Percentiles rank a stretch among this genome's conserved stretches.
Evolutionary conservation across 92 coral and sea anemone genomes (phyloP).

Genomic region (Zoanthus sociatus): DNA sequence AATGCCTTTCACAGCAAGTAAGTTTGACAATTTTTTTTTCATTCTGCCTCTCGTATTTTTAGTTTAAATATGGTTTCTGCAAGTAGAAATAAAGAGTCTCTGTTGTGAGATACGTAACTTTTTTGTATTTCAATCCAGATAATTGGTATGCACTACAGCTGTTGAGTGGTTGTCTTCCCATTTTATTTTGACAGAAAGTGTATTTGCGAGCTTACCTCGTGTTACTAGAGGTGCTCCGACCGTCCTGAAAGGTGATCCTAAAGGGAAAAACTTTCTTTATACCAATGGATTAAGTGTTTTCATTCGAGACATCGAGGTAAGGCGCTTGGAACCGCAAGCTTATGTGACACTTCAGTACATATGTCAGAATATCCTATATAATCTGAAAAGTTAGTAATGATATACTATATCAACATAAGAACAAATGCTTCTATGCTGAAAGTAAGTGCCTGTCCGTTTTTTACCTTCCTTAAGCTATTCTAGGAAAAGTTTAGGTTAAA

Average conservation of each 20-base stretch:
- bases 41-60: background rate
- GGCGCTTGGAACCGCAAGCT: slow-evolving; percentile 11
- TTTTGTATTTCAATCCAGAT: background rate
- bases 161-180: background rate
- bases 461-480: too few relatives aligned
- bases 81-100: background rate
- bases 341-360: too few relatives aligned
- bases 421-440: too few relatives aligned
- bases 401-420: too few relatives aligned
- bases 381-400: too few relatives aligned
- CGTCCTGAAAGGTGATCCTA: slow-evolving; percentile 90
- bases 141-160: background rate
- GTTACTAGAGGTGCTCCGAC: slow-evolving; percentile 81
- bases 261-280: slow-evolving; percentile 90
- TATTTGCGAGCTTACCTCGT: slow-evolving; percentile 85
- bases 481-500: too few relatives aligned
- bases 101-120: background rate
- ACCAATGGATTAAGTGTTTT: slow-evolving; percentile 86
- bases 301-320: slow-evolving; percentile 93
- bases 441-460: too few relatives aligned
- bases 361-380: too few relatives aligned
- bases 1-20: slow-evolving; percentile 31
- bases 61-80: background rate
- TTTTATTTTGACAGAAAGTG: slow-evolving; percentile 59
- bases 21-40: slow-evolving; percentile 6